phyloP scores from a whole-genome alignment of 2,797 vertebrate genomes.

The Hephaestus fuliginosus region DNA sequence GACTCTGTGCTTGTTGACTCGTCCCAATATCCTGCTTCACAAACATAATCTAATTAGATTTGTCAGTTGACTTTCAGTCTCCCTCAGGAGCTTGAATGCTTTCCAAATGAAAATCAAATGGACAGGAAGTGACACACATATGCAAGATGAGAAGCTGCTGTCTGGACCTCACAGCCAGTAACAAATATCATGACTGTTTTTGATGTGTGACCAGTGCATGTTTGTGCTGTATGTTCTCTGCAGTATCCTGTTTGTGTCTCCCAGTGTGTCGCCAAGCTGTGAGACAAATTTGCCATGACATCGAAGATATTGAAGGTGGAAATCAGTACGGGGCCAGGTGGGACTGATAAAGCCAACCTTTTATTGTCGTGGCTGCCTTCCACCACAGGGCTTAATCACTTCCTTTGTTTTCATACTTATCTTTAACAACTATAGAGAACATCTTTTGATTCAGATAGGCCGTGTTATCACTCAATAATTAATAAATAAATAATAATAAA shows the following conservation, averaged over 20 bases:
- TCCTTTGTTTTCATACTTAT: constrained; percentile 32
- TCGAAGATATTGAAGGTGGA: constrained; percentile 15
- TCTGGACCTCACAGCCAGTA: background rate
- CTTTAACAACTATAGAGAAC: constrained; percentile 13
- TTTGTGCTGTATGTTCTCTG: constrained; percentile 9
- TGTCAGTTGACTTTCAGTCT: constrained; percentile 11
- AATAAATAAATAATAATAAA: too few relatives aligned
- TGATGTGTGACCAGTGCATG: constrained; percentile 42
- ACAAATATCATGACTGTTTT: constrained; percentile 19
- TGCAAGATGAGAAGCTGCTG: background rate
- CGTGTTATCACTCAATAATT: background rate
- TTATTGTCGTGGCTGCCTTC: constrained; percentile 4
- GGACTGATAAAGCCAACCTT: constrained; percentile 16
- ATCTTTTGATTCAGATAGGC: background rate
- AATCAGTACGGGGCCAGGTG: constrained; percentile 28
- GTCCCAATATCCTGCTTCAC: constrained; percentile 21
- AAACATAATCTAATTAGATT: constrained; percentile 14
- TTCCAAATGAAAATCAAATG: constrained; percentile 9
- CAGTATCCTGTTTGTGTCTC: constrained; percentile 28
- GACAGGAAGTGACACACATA: background rate
- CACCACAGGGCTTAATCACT: background rate
- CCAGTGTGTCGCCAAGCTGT: constrained; percentile 35
- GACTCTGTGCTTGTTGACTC: constrained; percentile 26
- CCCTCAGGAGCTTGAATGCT: background rate
- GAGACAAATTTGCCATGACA: constrained; percentile 39